Percentiles rank a stretch among this genome's conserved stretches.
Evolutionary conservation across 2,888 invertebrate species (phyloP).

Genomic region (Morpho achilles): DNA sequence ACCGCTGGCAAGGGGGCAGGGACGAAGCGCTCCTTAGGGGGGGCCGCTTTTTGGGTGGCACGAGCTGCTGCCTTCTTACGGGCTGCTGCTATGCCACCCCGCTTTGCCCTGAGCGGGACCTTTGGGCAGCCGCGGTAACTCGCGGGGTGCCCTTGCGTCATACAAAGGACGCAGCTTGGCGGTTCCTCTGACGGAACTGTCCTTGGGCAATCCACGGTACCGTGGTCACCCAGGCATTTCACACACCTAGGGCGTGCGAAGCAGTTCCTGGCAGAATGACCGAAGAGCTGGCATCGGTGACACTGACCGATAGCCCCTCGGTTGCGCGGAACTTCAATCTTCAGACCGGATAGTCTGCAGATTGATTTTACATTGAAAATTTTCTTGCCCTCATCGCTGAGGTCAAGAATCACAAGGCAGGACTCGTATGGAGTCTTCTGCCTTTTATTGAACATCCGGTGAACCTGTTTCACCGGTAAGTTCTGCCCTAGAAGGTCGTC

Average conservation of each 20-base stretch:
- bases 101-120: not conserved
- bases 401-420: not conserved
- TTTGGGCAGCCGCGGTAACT: too few relatives aligned
- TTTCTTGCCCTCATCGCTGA: not conserved
- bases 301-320: too few relatives aligned
- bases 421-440: not conserved
- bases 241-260: not conserved
- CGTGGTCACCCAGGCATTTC: slow-evolving; percentile 1
- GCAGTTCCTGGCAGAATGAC: not conserved
- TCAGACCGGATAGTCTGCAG: not conserved
- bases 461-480: not conserved
- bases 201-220: not conserved
- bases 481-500: not conserved
- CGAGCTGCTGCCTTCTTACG: not conserved
- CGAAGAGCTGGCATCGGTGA: slow-evolving; percentile 1
- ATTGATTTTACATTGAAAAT: not conserved
- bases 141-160: not conserved
- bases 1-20: not conserved
- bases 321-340: not conserved
- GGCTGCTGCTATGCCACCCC: not conserved
- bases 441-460: not conserved
- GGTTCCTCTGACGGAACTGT: slow-evolving; percentile 1
- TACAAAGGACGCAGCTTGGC: slow-evolving; percentile 7
- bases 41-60: not conserved
- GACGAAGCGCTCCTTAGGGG: not conserved